These are phyloP conservation scores for Tenebrio molitor DNA, from an alignment of 1,140 invertebrate genomes.

Conservation along the genomic window DNA sequence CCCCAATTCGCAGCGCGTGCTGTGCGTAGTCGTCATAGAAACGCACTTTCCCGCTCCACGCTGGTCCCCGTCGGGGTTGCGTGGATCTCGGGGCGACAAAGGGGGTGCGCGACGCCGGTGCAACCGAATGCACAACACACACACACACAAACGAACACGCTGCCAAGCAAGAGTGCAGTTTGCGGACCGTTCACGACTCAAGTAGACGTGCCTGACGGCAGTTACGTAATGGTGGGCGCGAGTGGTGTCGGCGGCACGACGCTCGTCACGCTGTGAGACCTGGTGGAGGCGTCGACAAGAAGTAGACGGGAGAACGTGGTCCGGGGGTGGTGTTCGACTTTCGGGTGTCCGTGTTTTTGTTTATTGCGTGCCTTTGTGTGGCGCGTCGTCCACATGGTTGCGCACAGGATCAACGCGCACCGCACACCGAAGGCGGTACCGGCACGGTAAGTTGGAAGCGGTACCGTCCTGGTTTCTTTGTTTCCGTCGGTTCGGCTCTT, in stretches of 20 bases:
- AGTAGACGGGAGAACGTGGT: too few relatives aligned
- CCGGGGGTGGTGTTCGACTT: too few relatives aligned
- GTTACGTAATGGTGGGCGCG: slow-evolving; percentile 37
- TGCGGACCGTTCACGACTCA: slow-evolving; percentile 6
- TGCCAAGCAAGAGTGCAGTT: slow-evolving; percentile 30
- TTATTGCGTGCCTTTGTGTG: too few relatives aligned
- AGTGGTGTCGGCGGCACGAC: neutral
- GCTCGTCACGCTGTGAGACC: neutral
- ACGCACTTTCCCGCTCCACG: slow-evolving; percentile 28
- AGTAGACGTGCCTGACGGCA: slow-evolving; percentile 21
- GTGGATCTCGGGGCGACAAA: neutral
- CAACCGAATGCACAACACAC: slow-evolving; percentile 39
- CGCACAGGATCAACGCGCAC: slow-evolving; percentile 14
- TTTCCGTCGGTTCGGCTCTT: neutral
- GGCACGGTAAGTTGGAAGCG: too few relatives aligned
- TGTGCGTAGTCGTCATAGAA: slow-evolving; percentile 27
- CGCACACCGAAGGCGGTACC: too few relatives aligned
- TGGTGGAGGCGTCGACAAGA: neutral
- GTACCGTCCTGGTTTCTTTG: too few relatives aligned
- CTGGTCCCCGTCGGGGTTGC: slow-evolving; percentile 13
- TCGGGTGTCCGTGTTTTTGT: too few relatives aligned
- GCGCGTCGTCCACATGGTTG: slow-evolving; percentile 20
- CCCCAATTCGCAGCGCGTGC: slow-evolving; percentile 20
- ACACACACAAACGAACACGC: too few relatives aligned
- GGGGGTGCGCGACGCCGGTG: slow-evolving; percentile 28